Conservation (phyloP, 2,113 vertebrate genomes). For the Petrocephalus microphthalmus region DNA sequence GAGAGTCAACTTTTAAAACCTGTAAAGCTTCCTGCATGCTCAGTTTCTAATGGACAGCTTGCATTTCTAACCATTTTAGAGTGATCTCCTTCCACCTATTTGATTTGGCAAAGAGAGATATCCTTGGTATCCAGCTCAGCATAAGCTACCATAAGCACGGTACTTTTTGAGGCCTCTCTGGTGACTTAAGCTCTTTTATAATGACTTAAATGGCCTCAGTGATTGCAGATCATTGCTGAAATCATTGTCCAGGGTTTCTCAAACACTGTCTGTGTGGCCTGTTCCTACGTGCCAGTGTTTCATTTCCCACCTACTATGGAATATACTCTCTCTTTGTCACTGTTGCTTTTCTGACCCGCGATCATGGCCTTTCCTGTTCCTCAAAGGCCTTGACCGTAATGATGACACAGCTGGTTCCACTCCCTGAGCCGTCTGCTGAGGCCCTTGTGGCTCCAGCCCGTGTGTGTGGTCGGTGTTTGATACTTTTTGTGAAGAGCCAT, state of each 20-base stretch:
- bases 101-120: not conserved
- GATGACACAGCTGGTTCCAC: not conserved
- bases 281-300: not conserved
- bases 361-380: not conserved
- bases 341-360: not conserved
- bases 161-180: not conserved
- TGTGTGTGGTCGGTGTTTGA: not conserved
- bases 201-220: not conserved
- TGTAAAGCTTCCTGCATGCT: slow-evolving; percentile 36
- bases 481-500: not conserved
- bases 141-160: not conserved
- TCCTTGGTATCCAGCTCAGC: not conserved
- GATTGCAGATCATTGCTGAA: not conserved
- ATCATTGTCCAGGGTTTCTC: not conserved
- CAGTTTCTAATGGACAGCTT: slow-evolving; percentile 26
- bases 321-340: not conserved
- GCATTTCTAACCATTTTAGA: slow-evolving; percentile 1
- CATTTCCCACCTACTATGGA: not conserved
- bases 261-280: not conserved
- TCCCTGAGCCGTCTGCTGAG: not conserved
- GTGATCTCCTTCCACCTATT: not conserved
- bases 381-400: not conserved
- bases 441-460: not conserved
- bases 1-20: slow-evolving; percentile 50
- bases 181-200: not conserved